These are phyloP conservation scores for Albula glossodonta DNA, from an alignment of 2,113 vertebrate species.

Conservation along the genomic window DNA sequence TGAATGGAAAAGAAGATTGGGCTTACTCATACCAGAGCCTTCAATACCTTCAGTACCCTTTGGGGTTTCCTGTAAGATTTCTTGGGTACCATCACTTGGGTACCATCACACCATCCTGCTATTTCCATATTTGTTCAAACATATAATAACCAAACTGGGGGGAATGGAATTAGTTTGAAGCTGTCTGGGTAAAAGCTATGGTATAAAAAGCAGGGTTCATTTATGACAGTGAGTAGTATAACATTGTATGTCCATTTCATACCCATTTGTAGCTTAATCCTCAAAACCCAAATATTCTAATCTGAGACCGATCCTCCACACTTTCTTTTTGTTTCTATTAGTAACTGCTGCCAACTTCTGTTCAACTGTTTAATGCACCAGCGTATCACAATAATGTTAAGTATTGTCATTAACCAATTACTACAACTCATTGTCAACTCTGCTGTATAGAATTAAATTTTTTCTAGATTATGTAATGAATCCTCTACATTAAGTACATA, in stretches of 20 bases:
- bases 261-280: slow-evolving; percentile 49
- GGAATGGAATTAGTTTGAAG: too few relatives aligned
- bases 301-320: slow-evolving; percentile 69
- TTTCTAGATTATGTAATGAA: slow-evolving; percentile 36
- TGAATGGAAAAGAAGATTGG: background rate
- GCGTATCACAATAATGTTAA: background rate
- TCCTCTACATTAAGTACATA: background rate
- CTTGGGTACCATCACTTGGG: background rate
- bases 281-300: slow-evolving; percentile 75
- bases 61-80: background rate
- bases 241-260: background rate
- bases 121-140: too few relatives aligned
- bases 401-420: slow-evolving; percentile 10
- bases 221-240: background rate
- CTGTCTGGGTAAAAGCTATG: too few relatives aligned
- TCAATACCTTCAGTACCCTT: background rate
- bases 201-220: background rate
- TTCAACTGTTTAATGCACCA: slow-evolving; percentile 41
- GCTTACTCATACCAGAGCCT: background rate
- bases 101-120: too few relatives aligned
- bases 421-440: background rate
- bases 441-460: background rate
- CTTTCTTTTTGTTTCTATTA: slow-evolving; percentile 63
- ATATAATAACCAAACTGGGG: too few relatives aligned
- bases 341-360: slow-evolving; percentile 65